These are phyloP conservation scores for Myxocyprinus asiaticus DNA, from an alignment of 2,113 vertebrate species.

Conservation along the genomic window DNA sequence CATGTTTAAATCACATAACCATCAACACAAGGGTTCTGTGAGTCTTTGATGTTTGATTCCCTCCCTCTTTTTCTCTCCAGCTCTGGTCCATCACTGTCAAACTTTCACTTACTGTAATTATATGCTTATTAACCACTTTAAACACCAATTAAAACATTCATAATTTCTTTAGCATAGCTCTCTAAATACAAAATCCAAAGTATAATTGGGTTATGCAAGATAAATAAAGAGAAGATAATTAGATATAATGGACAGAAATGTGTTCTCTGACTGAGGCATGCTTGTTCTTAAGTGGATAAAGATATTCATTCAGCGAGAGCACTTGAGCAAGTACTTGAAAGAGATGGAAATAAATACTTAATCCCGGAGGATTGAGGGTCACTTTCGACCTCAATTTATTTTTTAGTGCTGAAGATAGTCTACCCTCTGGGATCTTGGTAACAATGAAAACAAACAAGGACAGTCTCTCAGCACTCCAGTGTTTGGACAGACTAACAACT, in stretches of 20 bases:
- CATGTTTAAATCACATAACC: no score
- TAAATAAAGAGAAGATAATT: not conserved
- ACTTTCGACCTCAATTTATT: constrained; percentile 52
- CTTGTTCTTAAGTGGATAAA: not conserved
- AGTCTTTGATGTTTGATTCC: no score
- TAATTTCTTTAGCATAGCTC: no score
- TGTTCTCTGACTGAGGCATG: not conserved
- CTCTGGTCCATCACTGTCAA: no score
- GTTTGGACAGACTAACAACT: constrained; percentile 48
- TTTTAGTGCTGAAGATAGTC: constrained; percentile 48
- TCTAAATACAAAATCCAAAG: no score
- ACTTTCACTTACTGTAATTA: no score
- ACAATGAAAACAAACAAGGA: constrained; percentile 60
- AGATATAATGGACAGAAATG: not conserved
- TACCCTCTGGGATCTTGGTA: constrained; percentile 50
- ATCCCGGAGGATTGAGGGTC: not conserved
- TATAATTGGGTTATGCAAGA: not conserved
- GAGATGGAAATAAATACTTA: not conserved
- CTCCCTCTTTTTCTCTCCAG: no score
- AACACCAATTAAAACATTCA: no score
- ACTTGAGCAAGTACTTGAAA: not conserved
- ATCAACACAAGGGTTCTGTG: no score
- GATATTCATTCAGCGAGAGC: not conserved
- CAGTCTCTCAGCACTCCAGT: constrained; percentile 46
- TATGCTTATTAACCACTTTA: no score